Evolutionary conservation across 2,888 invertebrate species (phyloP).

Genomic region (Cosmia pyralina): DNA sequence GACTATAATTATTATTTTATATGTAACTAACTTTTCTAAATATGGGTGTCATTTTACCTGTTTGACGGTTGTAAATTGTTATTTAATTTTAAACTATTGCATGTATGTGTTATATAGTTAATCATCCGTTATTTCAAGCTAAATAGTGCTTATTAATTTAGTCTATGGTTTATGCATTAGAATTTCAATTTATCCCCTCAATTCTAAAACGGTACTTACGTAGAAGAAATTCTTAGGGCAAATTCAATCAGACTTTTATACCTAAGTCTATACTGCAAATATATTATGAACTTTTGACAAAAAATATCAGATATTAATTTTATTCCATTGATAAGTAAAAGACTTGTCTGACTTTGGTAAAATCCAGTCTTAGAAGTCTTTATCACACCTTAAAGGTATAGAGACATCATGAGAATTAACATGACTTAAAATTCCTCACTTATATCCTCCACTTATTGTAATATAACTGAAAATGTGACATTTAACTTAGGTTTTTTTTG

Average conservation of each 20-base stretch:
- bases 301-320: not conserved
- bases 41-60: constrained; percentile 46
- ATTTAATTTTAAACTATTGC: constrained; percentile 25
- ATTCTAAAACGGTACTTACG: not conserved
- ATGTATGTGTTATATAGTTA: constrained; percentile 27
- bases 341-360: too few species aligned
- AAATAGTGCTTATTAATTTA: constrained; percentile 7
- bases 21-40: constrained; percentile 18
- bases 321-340: not conserved
- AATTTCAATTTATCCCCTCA: not conserved
- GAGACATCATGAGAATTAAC: not conserved
- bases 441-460: too few species aligned
- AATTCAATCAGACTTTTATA: not conserved
- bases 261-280: not conserved
- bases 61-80: constrained; percentile 16
- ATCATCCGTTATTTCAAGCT: not conserved
- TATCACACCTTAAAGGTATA: not conserved
- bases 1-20: not conserved
- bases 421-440: not conserved
- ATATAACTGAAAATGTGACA: not conserved
- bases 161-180: not conserved
- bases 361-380: not conserved
- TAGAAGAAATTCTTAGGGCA: not conserved
- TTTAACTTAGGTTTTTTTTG: too few species aligned
- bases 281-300: not conserved